These are phyloP conservation scores for Loriculus beryllinus DNA, from an alignment of 2,797 vertebrate species.

Conservation along the genomic window DNA sequence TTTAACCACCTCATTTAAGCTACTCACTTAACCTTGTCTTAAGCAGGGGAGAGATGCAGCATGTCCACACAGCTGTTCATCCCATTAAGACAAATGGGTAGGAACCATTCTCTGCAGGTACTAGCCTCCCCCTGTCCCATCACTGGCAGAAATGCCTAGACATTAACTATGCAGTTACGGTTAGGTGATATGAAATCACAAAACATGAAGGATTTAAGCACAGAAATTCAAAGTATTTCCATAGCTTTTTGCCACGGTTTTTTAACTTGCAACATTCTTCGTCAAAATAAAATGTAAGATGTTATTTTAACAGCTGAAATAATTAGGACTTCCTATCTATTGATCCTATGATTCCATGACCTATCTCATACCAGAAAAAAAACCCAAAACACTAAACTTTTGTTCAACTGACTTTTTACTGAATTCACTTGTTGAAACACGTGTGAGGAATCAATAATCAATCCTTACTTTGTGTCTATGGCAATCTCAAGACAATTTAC, in stretches of 20 bases:
- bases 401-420: background rate
- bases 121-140: background rate
- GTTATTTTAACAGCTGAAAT: background rate
- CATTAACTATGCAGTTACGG: background rate
- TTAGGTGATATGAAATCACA: background rate
- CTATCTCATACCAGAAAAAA: background rate
- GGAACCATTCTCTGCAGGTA: background rate
- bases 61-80: background rate
- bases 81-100: background rate
- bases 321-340: background rate
- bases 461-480: background rate
- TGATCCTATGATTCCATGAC: background rate
- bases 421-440: background rate
- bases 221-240: background rate
- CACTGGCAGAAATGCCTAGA: background rate
- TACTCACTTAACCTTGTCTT: background rate
- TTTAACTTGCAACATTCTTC: background rate
- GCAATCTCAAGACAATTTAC: background rate
- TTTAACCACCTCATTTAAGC: background rate
- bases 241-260: background rate
- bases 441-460: background rate
- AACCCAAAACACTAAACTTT: background rate
- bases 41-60: background rate
- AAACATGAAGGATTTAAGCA: background rate
- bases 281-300: no score